A percentile compares a stretch with the other conserved stretches of the same genome.
Evolutionary conservation across 2,113 vertebrate genomes (phyloP).

Genomic region (Psilopsiagon aymara): DNA sequence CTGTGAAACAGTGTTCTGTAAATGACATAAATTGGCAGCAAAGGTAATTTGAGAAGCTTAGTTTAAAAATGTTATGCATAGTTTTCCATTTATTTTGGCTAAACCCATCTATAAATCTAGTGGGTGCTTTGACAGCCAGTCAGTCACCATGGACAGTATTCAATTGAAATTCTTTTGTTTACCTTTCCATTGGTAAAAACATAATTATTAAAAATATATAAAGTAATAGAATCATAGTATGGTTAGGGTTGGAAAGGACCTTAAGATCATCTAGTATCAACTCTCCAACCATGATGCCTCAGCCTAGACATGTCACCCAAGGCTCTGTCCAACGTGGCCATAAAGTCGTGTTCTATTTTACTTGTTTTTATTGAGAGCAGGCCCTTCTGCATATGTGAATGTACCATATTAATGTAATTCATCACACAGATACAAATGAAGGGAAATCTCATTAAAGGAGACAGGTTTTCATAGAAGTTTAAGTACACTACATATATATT

Average conservation of each 20-base stretch:
- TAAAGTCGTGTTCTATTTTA: not conserved
- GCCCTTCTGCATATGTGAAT: not conserved
- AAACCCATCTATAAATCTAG: not conserved
- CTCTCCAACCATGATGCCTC: not conserved
- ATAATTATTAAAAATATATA: not conserved
- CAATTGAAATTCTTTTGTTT: not conserved
- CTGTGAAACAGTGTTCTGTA: not conserved
- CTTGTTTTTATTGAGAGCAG: not conserved
- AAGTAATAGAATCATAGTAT: not conserved
- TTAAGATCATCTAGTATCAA: not conserved
- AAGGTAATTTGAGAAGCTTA: constrained; percentile 7
- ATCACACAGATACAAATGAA: not conserved
- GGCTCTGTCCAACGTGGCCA: not conserved
- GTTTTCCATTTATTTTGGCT: constrained; percentile 18
- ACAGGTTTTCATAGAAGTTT: constrained; percentile 19
- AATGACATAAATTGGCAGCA: not conserved
- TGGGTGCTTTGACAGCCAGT: not conserved
- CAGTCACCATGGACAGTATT: not conserved
- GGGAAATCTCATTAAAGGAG: not conserved
- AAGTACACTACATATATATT: not conserved
- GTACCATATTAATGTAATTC: not conserved
- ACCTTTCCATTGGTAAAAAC: not conserved
- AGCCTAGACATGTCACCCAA: not conserved
- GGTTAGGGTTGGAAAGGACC: not conserved
- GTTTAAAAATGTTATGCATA: not conserved